Conservation (phyloP, 2,888 invertebrate genomes). For the Rhamnusium bicolor region DNA sequence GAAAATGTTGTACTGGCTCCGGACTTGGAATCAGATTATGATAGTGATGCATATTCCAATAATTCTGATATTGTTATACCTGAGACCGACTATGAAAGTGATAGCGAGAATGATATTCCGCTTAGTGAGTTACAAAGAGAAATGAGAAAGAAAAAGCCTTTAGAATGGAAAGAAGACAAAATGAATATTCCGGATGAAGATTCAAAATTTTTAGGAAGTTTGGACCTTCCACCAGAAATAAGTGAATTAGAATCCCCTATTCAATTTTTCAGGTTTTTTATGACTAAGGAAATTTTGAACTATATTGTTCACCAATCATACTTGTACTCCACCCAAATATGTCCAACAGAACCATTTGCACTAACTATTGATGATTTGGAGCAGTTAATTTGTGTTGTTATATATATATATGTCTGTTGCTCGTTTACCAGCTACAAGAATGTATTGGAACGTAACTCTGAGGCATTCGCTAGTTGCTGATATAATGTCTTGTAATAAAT, state of each 20-base stretch:
- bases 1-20: too few relatives aligned
- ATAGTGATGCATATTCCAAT: neutral
- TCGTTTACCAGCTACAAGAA: conserved; percentile 25
- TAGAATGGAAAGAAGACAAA: neutral
- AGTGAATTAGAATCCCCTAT: too few relatives aligned
- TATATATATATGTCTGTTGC: conserved; percentile 27
- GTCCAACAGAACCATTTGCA: too few relatives aligned
- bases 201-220: neutral
- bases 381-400: too few relatives aligned
- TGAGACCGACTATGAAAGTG: neutral
- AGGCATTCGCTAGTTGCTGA: conserved; percentile 19
- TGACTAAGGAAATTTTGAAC: too few relatives aligned
- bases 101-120: neutral
- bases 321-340: too few relatives aligned
- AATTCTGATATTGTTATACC: neutral
- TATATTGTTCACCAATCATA: too few relatives aligned
- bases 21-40: neutral
- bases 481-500: conserved; percentile 36
- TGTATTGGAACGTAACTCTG: conserved; percentile 32
- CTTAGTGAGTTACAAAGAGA: neutral
- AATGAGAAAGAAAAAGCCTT: neutral
- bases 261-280: too few relatives aligned
- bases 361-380: too few relatives aligned
- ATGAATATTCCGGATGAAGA: neutral
- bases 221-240: too few relatives aligned